Evolutionary conservation across 2,797 vertebrate genomes (phyloP).

Genomic region (Pseudotriccus pelzelni): DNA sequence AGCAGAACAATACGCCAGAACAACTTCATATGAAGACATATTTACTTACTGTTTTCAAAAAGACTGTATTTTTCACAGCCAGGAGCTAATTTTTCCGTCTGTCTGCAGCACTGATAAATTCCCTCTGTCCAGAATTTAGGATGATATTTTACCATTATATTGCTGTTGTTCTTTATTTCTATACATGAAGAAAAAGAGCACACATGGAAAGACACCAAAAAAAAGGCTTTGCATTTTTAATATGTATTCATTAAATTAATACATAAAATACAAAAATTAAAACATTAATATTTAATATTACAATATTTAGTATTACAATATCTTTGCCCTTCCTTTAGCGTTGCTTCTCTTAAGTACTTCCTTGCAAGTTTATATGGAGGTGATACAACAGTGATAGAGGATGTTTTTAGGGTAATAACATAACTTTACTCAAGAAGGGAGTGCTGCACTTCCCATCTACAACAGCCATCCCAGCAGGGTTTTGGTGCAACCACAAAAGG

Average conservation of each 20-base stretch:
- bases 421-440: not conserved
- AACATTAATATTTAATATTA: no score
- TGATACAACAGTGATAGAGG: not conserved
- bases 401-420: not conserved
- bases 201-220: not conserved
- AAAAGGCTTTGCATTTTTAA: not conserved
- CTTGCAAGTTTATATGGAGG: not conserved
- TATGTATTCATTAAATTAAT: no score
- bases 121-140: constrained; percentile 94
- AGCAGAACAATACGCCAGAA: not conserved
- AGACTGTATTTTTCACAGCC: constrained; percentile 92
- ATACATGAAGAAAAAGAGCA: not conserved
- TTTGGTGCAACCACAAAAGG: not conserved
- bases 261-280: no score
- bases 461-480: not conserved
- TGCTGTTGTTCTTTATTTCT: constrained; percentile 89
- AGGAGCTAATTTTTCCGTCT: constrained; percentile 88
- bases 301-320: not conserved
- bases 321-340: not conserved
- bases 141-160: constrained; percentile 88
- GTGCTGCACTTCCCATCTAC: not conserved
- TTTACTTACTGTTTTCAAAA: constrained; percentile 85
- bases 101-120: constrained; percentile 90
- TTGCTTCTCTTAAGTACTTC: not conserved
- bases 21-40: not conserved